Percentiles rank a stretch among this genome's conserved stretches.
Evolutionary conservation across 2,113 vertebrate genomes (phyloP).

Genomic region (Gulo gulo): DNA sequence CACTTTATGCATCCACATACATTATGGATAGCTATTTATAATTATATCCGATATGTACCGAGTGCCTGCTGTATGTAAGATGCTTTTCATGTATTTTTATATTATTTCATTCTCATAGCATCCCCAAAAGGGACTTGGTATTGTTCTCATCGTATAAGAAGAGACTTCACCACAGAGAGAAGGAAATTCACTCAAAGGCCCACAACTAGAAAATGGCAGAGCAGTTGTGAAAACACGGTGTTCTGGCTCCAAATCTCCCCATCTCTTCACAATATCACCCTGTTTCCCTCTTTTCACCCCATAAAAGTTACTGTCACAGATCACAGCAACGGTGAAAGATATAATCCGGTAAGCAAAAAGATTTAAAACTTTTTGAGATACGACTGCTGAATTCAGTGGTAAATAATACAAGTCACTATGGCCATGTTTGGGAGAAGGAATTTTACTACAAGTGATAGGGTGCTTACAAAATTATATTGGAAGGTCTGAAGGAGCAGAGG

Average conservation of each 20-base stretch:
- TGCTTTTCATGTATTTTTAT: neutral
- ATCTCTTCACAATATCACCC: neutral
- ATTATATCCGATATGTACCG: neutral
- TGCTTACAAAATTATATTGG: neutral
- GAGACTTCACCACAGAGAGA: neutral
- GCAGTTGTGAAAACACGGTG: neutral
- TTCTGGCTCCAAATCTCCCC: neutral
- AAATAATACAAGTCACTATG: neutral
- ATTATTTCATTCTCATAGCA: neutral
- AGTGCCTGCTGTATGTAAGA: neutral
- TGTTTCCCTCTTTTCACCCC: neutral
- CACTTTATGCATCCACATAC: neutral
- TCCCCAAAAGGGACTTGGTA: neutral
- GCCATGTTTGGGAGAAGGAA: neutral
- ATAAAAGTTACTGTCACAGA: neutral
- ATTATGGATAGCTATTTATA: neutral
- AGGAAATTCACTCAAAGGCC: neutral
- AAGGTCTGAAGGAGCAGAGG: neutral
- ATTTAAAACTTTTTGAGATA: neutral
- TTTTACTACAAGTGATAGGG: neutral
- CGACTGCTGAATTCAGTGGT: neutral
- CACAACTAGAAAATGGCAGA: neutral
- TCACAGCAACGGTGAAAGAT: neutral
- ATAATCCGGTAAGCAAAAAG: neutral
- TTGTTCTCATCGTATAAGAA: neutral